phyloP scores from a whole-genome alignment of 1,140 invertebrate species.

The Caenorhabditis inopinata region DNA sequence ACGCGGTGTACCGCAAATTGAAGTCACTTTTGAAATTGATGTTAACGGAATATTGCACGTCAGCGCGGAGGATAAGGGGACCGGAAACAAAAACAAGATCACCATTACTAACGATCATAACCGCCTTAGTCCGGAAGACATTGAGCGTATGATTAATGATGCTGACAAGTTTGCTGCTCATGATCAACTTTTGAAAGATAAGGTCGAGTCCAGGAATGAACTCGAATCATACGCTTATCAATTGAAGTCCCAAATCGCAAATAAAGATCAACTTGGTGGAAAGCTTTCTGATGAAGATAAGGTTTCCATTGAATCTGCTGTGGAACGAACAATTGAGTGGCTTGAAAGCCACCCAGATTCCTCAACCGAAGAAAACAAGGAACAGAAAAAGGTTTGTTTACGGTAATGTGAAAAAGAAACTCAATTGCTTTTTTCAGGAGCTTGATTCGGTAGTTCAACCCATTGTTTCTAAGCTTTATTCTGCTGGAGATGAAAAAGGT shows the following conservation, averaged over 20 bases:
- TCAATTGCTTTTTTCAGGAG: slow-evolving; percentile 68
- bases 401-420: neutral
- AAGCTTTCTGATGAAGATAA: slow-evolving; percentile 89
- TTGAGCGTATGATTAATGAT: slow-evolving; percentile 96
- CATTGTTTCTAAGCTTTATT: slow-evolving; percentile 71
- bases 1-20: slow-evolving; percentile 89
- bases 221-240: slow-evolving; percentile 96
- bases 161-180: slow-evolving; percentile 97
- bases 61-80: slow-evolving; percentile 95
- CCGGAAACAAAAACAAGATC: slow-evolving; percentile 95
- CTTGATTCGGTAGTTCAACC: slow-evolving; percentile 91
- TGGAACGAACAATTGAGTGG: slow-evolving; percentile 97
- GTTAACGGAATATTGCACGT: slow-evolving; percentile 93
- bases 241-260: slow-evolving; percentile 90
- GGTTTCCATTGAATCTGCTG: slow-evolving; percentile 85
- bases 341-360: slow-evolving; percentile 84
- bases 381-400: slow-evolving; percentile 81
- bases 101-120: slow-evolving; percentile 88
- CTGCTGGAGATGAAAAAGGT: slow-evolving; percentile 67
- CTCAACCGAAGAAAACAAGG: slow-evolving; percentile 87
- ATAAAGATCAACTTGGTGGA: slow-evolving; percentile 96
- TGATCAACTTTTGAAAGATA: slow-evolving; percentile 93
- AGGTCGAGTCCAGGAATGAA: slow-evolving; percentile 86
- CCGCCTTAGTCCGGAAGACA: slow-evolving; percentile 90
- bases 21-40: slow-evolving; percentile 86